These are phyloP conservation scores for Netelia virgata DNA, from an alignment of 2,888 invertebrate species.

Conservation along the genomic window DNA sequence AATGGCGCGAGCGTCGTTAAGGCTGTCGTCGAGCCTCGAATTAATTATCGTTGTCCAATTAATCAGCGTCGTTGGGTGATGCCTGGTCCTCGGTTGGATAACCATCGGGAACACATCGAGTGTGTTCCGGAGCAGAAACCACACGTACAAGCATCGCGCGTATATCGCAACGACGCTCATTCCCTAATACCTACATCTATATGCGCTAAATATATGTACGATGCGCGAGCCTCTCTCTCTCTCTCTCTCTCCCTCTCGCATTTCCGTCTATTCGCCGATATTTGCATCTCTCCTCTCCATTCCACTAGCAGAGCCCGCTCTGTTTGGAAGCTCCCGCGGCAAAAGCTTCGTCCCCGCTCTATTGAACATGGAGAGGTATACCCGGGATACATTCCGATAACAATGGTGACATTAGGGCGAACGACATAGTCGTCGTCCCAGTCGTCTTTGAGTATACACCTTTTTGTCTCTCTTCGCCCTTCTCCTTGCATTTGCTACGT, in stretches of 20 bases:
- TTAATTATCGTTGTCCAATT: conserved; percentile 79
- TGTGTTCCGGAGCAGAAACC: conserved; percentile 6
- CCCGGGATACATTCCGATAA: conserved; percentile 67
- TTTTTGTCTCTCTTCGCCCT: not conserved
- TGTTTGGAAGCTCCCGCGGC: too few relatives aligned
- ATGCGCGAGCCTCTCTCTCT: not conserved
- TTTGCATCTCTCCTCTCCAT: too few relatives aligned
- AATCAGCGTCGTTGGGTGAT: conserved; percentile 76
- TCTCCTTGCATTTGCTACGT: not conserved
- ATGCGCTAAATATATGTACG: conserved; percentile 14
- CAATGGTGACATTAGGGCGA: conserved; percentile 61
- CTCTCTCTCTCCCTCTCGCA: too few relatives aligned
- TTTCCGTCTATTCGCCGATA: too few relatives aligned
- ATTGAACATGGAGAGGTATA: conserved; percentile 6
- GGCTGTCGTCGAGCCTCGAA: conserved; percentile 75
- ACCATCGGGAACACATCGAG: conserved; percentile 59
- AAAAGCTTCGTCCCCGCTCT: too few relatives aligned
- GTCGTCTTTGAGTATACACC: conserved; percentile 6
- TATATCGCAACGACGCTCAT: conserved; percentile 35
- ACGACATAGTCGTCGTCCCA: conserved; percentile 18
- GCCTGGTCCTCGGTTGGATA: conserved; percentile 54
- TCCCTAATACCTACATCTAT: conserved; percentile 32
- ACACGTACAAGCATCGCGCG: conserved; percentile 2
- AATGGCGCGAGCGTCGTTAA: conserved; percentile 73
- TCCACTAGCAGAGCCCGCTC: too few relatives aligned